A percentile compares a stretch with the other conserved stretches of the same genome.
Evolutionary conservation across 1,140 invertebrate genomes (phyloP).

Genomic region (Nomia melanderi): DNA sequence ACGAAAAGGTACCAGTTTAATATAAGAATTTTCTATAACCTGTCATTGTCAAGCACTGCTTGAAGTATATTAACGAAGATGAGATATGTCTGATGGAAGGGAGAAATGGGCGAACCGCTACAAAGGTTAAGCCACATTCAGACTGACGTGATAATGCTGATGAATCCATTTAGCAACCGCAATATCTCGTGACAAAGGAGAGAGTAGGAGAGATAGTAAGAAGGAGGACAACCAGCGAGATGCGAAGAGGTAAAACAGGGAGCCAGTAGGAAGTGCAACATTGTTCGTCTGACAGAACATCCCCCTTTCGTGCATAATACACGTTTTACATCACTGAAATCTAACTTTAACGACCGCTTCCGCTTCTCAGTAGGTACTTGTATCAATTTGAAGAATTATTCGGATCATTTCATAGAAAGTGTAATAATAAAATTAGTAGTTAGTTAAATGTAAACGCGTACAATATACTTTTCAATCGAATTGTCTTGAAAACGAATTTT

Average conservation of each 20-base stretch:
- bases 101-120: constrained; percentile 46
- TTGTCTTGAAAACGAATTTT: too few relatives aligned
- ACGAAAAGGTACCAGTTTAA: too few relatives aligned
- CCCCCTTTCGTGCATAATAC: constrained; percentile 33
- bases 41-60: neutral
- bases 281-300: constrained; percentile 35
- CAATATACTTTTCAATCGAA: too few relatives aligned
- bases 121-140: constrained; percentile 51
- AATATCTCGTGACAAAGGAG: constrained; percentile 60
- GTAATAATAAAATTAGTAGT: too few relatives aligned
- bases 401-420: too few relatives aligned
- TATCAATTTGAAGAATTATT: too few relatives aligned
- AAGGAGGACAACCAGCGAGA: constrained; percentile 36
- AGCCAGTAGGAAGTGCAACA: constrained; percentile 27
- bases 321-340: constrained; percentile 37
- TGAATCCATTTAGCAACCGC: constrained; percentile 76
- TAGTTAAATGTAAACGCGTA: too few relatives aligned
- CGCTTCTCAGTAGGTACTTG: neutral
- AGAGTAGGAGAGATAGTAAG: constrained; percentile 35
- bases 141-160: constrained; percentile 70
- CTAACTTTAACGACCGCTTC: neutral
- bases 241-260: too few relatives aligned
- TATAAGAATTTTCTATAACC: too few relatives aligned
- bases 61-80: constrained; percentile 41
- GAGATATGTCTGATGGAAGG: constrained; percentile 43